Evolutionary conservation across 2,797 vertebrate species (phyloP).

Genomic region (Oophaga sylvatica): DNA sequence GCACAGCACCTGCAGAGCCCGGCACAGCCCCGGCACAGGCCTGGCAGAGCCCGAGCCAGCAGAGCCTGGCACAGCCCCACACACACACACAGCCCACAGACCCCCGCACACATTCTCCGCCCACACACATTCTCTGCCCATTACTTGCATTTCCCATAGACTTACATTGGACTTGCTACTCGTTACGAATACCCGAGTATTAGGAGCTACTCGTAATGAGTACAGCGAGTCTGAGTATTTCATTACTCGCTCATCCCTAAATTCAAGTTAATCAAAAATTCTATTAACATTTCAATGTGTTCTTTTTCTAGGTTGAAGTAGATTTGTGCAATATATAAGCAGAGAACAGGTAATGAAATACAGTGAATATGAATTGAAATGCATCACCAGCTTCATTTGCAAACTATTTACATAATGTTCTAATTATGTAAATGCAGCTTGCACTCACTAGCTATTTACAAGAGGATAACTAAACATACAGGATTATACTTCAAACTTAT

Average conservation of each 20-base stretch:
- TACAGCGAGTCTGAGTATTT: no score
- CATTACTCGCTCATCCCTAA: neutral
- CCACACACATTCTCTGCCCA: no score
- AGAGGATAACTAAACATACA: constrained; percentile 27
- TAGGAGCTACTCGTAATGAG: no score
- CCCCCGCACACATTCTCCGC: no score
- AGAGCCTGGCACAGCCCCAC: no score
- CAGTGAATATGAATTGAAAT: constrained; percentile 18
- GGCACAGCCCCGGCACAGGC: no score
- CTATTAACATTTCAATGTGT: neutral
- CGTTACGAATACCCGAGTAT: no score
- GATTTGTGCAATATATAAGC: constrained; percentile 17
- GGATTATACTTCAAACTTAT: constrained; percentile 13
- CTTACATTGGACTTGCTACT: no score
- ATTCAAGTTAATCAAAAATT: constrained; percentile 7
- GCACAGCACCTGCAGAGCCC: no score
- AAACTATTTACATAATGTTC: constrained; percentile 46
- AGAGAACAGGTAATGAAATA: constrained; percentile 24
- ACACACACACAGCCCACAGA: no score
- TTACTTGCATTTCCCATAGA: no score
- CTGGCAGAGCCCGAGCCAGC: no score
- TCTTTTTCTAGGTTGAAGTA: constrained; percentile 26
- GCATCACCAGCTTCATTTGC: constrained; percentile 3
- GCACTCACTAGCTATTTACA: constrained; percentile 37
- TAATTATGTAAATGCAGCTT: constrained; percentile 38